A percentile compares a stretch with the other conserved stretches of the same genome.
These are phyloP conservation scores for Pristionchus mayeri DNA, from an alignment of 2,888 invertebrate genomes.

Conservation along the genomic window DNA sequence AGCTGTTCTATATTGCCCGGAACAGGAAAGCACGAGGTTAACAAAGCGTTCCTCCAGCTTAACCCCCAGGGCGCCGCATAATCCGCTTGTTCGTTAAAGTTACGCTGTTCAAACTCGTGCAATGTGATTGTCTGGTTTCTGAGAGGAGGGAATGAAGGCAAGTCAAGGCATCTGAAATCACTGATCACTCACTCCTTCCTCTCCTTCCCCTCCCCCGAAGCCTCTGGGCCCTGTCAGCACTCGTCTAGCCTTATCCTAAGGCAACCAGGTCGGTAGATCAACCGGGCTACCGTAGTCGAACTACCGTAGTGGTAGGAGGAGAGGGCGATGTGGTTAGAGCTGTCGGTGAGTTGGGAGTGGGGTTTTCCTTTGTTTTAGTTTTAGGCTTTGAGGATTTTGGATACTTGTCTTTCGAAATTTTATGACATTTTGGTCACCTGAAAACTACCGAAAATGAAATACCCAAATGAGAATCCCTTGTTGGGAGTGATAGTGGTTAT, in stretches of 20 bases:
- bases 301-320: background rate
- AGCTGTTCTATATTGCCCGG: too few species aligned
- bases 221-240: background rate
- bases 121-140: conserved; percentile 33
- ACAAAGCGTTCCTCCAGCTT: background rate
- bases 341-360: background rate
- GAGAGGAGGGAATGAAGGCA: background rate
- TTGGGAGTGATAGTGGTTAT: too few species aligned
- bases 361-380: background rate
- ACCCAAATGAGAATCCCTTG: too few species aligned
- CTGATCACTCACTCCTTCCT: background rate
- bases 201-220: background rate
- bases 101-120: background rate
- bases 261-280: background rate
- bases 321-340: background rate
- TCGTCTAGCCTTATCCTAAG: background rate
- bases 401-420: too few species aligned
- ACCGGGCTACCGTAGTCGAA: background rate
- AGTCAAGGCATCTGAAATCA: background rate
- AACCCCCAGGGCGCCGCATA: background rate
- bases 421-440: too few species aligned
- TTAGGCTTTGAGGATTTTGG: background rate
- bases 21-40: background rate
- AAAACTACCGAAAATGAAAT: too few species aligned
- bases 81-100: conserved; percentile 5